Base-by-base conservation (phyloP, 2,113 vertebrate genomes). In the Empidonax traillii region DNA sequence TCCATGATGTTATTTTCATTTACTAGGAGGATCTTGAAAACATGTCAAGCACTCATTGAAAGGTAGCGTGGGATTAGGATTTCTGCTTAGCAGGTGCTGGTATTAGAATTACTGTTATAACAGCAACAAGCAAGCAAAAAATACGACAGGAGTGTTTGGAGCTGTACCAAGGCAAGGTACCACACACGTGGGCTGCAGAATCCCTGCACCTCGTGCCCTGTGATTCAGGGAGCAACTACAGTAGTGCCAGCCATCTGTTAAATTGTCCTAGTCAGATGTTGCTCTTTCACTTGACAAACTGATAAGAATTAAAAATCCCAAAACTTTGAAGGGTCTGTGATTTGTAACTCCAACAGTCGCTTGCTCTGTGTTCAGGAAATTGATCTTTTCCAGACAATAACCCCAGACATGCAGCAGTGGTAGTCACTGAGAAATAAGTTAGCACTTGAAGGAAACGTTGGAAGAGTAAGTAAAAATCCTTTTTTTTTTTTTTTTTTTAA, bases 321-420 rank as follows among this genome's bases (percentile, higher is more conserved):
- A 77, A 62, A 13, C 23, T 8, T 24, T 61, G 35, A 73, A 37
- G 10, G 10, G 30, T 66, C 35, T 85, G 20, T 39, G 28, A 58
- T 77, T 66, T 73, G 30, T 62, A 85, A 52, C 9, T 68, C 49
- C 78, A 21, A 14, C 9, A 62, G 47, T 65, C 63, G 55, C 62
- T 77, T 59, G 46, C 21, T 31, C 7, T 2, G 7, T 41, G 15
- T 25, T 18, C 0, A 0, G 27, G 56, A 82, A 78, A 68, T 65
- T 7, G 10, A 35, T 71, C 23, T 85, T 80, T 84, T 87, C 69
- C 33, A 72, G 47, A 17, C 51, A 51, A 22, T 56, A 49, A 53
- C 39, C 16, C 21, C 19, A 75, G 75, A 51, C 31, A 39, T 15
- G 44, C 33, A 58, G 41, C 17, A 49, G 19, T 27, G 18, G 37